Conservation (phyloP, 1,140 invertebrate species). For the Drosophila subpulchrella region DNA sequence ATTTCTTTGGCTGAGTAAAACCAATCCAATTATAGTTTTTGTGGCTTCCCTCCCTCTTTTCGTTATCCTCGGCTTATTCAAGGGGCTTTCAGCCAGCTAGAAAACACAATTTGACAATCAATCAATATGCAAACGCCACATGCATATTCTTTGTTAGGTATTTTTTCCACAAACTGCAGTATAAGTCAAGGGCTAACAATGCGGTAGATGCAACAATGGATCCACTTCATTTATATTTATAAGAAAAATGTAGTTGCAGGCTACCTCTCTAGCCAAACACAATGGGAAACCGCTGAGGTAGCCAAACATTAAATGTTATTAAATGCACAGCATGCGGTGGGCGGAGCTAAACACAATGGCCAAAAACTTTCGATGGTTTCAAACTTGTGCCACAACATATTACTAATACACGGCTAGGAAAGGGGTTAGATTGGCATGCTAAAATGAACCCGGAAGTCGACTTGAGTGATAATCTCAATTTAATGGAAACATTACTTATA, state of each 20-base stretch:
- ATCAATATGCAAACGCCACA: constrained; percentile 56
- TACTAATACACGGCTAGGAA: constrained; percentile 13
- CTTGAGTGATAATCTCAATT: neutral
- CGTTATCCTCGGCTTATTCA: neutral
- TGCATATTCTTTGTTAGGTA: constrained; percentile 26
- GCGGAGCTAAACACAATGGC: constrained; percentile 54
- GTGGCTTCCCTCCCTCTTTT: constrained; percentile 21
- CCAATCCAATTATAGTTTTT: constrained; percentile 38
- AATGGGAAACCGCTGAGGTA: constrained; percentile 54
- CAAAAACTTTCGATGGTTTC: constrained; percentile 54
- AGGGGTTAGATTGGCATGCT: neutral
- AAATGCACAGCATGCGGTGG: constrained; percentile 67
- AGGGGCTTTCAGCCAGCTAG: constrained; percentile 24
- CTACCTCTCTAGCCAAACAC: constrained; percentile 20
- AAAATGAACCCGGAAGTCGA: neutral
- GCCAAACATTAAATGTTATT: constrained; percentile 76
- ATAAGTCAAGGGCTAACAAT: constrained; percentile 65
- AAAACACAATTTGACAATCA: constrained; percentile 70
- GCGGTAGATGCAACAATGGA: constrained; percentile 64
- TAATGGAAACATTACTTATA: neutral
- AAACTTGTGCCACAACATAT: constrained; percentile 39
- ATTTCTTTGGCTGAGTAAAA: constrained; percentile 7
- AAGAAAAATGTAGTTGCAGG: constrained; percentile 25
- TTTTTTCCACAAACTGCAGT: constrained; percentile 16
- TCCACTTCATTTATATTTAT: constrained; percentile 75